Percentiles rank a stretch among this genome's conserved stretches.
Evolutionary conservation across 2,113 vertebrate genomes (phyloP).

Genomic region (Nibea albiflora): DNA sequence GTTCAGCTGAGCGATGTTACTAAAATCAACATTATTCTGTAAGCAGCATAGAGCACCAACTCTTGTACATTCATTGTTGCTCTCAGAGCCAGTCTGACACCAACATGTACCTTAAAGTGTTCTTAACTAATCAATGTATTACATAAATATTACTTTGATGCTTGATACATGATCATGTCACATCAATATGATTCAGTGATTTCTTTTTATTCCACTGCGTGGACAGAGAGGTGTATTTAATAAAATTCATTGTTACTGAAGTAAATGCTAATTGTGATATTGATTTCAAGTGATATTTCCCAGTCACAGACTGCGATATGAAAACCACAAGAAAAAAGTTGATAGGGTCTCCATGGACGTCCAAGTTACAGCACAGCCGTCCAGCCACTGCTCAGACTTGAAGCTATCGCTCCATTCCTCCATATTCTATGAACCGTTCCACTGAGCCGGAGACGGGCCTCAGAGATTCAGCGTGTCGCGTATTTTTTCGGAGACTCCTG

Average conservation of each 20-base stretch:
- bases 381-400: slow-evolving; percentile 26
- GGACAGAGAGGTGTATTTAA: neutral
- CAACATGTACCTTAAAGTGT: neutral
- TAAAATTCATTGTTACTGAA: neutral
- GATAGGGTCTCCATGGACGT: neutral
- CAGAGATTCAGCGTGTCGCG: slow-evolving; percentile 29
- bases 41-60: no score
- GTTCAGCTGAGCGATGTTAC: neutral
- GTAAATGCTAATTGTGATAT: neutral
- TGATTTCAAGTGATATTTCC: neutral
- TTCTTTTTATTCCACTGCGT: neutral
- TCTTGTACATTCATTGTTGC: no score
- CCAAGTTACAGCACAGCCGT: slow-evolving; percentile 3
- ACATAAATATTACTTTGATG: neutral
- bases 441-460: slow-evolving; percentile 28
- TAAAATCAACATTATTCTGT: no score
- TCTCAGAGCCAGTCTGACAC: no score
- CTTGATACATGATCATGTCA: neutral
- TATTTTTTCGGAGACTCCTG: slow-evolving; percentile 54
- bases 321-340: neutral
- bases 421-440: slow-evolving; percentile 32
- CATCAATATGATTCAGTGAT: neutral
- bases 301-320: neutral
- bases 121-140: neutral
- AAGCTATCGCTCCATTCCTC: slow-evolving; percentile 7